A percentile compares a stretch with the other conserved stretches of the same genome.
These are phyloP conservation scores for Heterochromis multidens DNA, from an alignment of 2,113 vertebrate species.

Conservation along the genomic window DNA sequence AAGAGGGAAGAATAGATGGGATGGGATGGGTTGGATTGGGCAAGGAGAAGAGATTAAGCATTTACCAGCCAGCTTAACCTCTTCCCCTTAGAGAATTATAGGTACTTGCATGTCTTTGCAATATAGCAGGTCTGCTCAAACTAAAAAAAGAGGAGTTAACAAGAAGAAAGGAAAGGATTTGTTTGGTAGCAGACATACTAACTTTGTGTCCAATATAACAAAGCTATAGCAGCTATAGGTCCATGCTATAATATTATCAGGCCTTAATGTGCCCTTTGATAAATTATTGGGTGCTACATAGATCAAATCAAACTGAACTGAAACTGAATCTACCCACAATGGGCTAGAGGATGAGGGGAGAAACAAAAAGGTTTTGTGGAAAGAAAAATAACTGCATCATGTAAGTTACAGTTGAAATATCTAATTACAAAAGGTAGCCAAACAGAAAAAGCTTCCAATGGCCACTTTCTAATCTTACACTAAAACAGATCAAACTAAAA, in stretches of 20 bases:
- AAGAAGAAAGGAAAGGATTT: background rate
- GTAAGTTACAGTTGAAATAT: too few species aligned
- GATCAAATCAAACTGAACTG: too few species aligned
- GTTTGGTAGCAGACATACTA: background rate
- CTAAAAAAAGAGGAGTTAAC: background rate
- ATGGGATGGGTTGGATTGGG: background rate
- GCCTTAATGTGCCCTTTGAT: background rate
- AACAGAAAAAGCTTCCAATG: background rate
- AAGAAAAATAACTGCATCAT: too few species aligned
- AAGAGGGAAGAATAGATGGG: background rate
- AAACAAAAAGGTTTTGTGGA: background rate
- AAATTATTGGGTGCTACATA: background rate
- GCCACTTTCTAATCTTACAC: background rate
- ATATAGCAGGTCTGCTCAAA: background rate
- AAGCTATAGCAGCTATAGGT: background rate
- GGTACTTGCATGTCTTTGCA: background rate
- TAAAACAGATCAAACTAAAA: too few species aligned
- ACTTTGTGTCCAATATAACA: background rate
- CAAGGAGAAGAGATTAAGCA: constrained; percentile 5
- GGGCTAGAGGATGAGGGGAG: background rate
- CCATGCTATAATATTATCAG: background rate
- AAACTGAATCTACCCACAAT: background rate
- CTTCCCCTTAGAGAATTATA: background rate
- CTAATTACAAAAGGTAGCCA: background rate
- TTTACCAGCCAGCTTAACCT: background rate